phyloP scores from a whole-genome alignment of 30 jellyfish, hydroid and myxozoan genomes.

The Hydractinia echinata region DNA sequence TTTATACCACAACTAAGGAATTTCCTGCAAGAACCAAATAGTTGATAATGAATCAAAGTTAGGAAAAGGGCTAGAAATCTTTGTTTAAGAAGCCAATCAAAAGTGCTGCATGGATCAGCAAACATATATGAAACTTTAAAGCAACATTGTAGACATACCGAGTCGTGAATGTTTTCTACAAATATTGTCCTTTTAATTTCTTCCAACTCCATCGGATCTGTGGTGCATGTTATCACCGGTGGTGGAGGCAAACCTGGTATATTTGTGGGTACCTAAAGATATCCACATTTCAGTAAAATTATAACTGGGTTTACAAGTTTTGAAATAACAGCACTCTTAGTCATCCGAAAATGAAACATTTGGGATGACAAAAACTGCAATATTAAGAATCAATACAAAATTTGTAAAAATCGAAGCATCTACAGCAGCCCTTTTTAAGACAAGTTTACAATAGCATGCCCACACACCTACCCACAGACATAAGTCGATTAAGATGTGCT shows the following conservation, averaged over 20 bases:
- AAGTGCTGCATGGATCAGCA: background rate
- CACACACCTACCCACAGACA: no score
- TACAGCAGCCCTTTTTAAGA: no score
- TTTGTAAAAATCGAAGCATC: no score
- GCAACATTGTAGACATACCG: slow-evolving; percentile 34
- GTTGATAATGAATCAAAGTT: background rate
- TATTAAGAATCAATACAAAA: no score
- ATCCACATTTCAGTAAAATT: no score
- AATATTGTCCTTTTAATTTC: slow-evolving; percentile 76
- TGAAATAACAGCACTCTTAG: no score
- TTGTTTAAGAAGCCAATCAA: background rate
- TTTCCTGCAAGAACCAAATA: no score
- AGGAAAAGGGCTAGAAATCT: background rate
- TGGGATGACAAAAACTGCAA: no score
- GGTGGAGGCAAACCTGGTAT: slow-evolving; percentile 55
- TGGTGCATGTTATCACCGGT: slow-evolving; percentile 70
- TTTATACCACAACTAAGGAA: background rate
- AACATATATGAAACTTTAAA: background rate
- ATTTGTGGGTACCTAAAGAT: background rate
- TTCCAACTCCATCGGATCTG: slow-evolving; percentile 81
- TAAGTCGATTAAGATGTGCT: no score
- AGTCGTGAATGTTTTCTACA: slow-evolving; percentile 63
- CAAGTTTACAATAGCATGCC: no score
- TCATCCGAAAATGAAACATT: no score
- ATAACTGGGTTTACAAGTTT: no score